phyloP scores from a whole-genome alignment of 2,113 vertebrate species.

The Stictonetta naevosa region DNA sequence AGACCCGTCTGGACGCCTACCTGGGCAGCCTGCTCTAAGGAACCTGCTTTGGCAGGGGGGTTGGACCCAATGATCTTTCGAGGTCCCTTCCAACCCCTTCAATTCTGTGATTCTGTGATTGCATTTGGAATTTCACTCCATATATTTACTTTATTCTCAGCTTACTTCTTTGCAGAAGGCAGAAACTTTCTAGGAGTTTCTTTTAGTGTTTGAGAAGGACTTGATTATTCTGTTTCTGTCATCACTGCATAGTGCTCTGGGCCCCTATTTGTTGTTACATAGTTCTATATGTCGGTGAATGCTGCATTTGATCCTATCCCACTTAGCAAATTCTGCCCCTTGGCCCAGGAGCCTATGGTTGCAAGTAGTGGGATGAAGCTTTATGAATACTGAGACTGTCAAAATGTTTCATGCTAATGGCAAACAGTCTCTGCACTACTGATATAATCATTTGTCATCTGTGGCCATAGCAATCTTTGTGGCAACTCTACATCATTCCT shows the following conservation, averaged over 20 bases:
- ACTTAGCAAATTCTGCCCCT: not conserved
- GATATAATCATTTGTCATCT: not conserved
- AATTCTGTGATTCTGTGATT: no score
- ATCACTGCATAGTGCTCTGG: not conserved
- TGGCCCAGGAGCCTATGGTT: not conserved
- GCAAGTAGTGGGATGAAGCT: not conserved
- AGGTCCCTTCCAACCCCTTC: no score
- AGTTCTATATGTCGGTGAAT: not conserved
- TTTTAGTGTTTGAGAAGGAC: no score
- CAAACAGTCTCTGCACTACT: not conserved
- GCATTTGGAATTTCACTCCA: not conserved
- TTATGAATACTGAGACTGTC: not conserved
- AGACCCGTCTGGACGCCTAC: no score
- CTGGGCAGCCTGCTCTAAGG: no score
- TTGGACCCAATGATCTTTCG: no score
- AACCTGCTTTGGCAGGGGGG: no score
- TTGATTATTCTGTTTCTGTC: not conserved
- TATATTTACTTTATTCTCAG: not conserved
- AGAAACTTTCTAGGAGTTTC: not conserved
- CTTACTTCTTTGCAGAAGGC: not conserved
- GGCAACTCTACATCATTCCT: not conserved
- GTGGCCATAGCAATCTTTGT: not conserved
- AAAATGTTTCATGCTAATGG: not conserved
- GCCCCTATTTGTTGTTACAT: not conserved
- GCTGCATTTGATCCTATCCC: not conserved